Evolutionary conservation across 2,113 vertebrate species (phyloP), one percentile per base, ranked within the genome.

Genomic region (Gallinago media): DNA sequence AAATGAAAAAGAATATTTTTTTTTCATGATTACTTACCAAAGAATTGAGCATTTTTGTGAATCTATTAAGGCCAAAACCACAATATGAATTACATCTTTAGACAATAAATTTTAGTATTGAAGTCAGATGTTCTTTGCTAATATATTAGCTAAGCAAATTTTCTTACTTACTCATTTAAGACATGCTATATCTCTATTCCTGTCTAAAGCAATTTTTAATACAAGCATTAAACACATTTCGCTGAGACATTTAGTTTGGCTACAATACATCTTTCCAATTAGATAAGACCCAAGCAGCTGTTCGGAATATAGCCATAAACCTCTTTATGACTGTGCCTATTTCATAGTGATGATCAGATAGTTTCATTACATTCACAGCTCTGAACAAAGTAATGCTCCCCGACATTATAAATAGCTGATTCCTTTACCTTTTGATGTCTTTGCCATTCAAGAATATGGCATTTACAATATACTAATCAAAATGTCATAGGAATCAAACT

Each of bases 361-460:
- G 19, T 58, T 76, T 87, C 47, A 67, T 77, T 81, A 54, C 29
- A 70, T 67, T 87, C 68, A 70, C 27, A 58, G 10, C 61, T 75
- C 59, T 75, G n/a, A 87, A 52, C 13, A 77, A 89, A 73, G 47
- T 23, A 74, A 75, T 54, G 15, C 10, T 74, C 25, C 46, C 5
- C 36, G 46, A 23, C 61, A 71, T 81, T 59, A 58, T 18, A 62
- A 81, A 74, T 36, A 75, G 47, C 26, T 3, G 71, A 84, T 94
- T 91, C 80, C 40, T 87, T 86, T 88, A 44, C 36, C 72, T 88
- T 95, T 86, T 70, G 21, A 79, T 91, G 42, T 70, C n/a, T 62
- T 82, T 85, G 29, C 44, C 47, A 52, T 75, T 92, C 74, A 86
- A 88, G 47, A 84, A 66, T 42, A 17, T 32, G 15, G 46, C 8